A percentile compares a stretch with the other conserved stretches of the same genome.
Evolutionary conservation across 64 coral and sea anemone species (phyloP).

Genomic region (Montipora efflorescens): DNA sequence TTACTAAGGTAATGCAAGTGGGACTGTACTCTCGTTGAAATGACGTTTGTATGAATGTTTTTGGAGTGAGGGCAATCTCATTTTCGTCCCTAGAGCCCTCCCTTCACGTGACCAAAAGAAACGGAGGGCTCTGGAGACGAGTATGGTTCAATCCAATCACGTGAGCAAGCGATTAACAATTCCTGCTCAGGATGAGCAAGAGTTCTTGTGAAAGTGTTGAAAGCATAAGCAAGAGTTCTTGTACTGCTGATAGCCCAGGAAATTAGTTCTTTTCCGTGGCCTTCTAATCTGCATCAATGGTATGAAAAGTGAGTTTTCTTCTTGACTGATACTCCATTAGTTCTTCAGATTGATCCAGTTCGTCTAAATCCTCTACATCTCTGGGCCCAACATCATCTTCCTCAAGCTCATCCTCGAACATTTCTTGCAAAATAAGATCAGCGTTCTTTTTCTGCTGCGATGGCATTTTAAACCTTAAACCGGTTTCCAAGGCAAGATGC

Average conservation of each 20-base stretch:
- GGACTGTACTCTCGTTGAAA: too few relatives aligned
- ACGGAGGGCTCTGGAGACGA: too few relatives aligned
- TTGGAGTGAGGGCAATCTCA: too few relatives aligned
- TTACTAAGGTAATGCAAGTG: too few relatives aligned
- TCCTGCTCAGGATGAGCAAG: too few relatives aligned
- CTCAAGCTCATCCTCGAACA: conserved; percentile 93
- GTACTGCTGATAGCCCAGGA: background rate
- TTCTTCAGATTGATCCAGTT: conserved; percentile 74
- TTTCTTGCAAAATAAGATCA: conserved; percentile 90
- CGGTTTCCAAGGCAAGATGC: conserved; percentile 67
- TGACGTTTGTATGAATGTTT: too few relatives aligned
- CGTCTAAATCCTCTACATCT: conserved; percentile 67
- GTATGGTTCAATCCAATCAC: too few relatives aligned
- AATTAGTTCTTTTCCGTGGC: background rate
- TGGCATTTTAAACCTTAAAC: conserved; percentile 83
- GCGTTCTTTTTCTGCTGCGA: conserved; percentile 96
- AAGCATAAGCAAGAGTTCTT: background rate
- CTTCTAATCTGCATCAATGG: conserved; percentile 31
- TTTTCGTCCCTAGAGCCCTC: too few relatives aligned
- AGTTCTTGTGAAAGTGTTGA: too few relatives aligned
- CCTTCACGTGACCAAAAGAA: too few relatives aligned
- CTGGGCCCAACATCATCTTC: conserved; percentile 85
- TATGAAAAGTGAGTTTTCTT: conserved; percentile 75
- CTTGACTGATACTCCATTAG: conserved; percentile 1
- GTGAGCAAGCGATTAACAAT: too few relatives aligned